Evolutionary conservation across 2,797 vertebrate genomes (phyloP), one percentile per base, ranked within the genome.

Genomic region (Pseudomugil tenellus): DNA sequence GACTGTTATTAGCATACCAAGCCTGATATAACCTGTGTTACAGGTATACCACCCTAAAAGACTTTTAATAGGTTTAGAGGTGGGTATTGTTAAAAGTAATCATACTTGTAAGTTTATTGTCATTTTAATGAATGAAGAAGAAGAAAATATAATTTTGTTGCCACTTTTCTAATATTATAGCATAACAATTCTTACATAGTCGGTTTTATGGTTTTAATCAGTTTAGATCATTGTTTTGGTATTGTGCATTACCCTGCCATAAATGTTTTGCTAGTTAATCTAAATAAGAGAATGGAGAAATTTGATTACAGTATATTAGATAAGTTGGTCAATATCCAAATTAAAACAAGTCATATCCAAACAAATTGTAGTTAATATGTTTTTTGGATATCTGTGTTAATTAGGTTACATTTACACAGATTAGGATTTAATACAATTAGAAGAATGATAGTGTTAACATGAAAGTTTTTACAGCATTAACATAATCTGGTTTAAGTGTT

Each of bases 401-500:
- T 74, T 23, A 69, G 46, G 51, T 72, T 68, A 48, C 52, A 23
- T 49, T 71, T 41, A 28, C 23, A 72, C 21, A 56, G 34, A 68
- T 63, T 39, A 49, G 26, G 6, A 57, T 23, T 66, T 51, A 59
- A 63, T 59, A 14, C 17, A 66, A 28, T 72, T 60, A 29, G n/a
- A 19, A 13, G 58, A 25, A 81, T 65, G 58, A 41, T 52, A 55
- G 39, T 59, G 54, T 63, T 63, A 58, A 68, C 23, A 49, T 57
- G 16, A 34, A 25, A 14, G 23, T 56, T 46, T 74, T 23, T 28
- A 23, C 46, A 23, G 21, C 29, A 14, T 65, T 58, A 9, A 25
- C 23, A 1, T 68, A 61, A 73, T 70, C 29, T 57, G 14, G 57
- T 43, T 48, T 2, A 58, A 60, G 23, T 29, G 63, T 49, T 69